These are phyloP conservation scores for Tipula vernalis DNA, from an alignment of 2,888 invertebrate species.

Conservation along the genomic window DNA sequence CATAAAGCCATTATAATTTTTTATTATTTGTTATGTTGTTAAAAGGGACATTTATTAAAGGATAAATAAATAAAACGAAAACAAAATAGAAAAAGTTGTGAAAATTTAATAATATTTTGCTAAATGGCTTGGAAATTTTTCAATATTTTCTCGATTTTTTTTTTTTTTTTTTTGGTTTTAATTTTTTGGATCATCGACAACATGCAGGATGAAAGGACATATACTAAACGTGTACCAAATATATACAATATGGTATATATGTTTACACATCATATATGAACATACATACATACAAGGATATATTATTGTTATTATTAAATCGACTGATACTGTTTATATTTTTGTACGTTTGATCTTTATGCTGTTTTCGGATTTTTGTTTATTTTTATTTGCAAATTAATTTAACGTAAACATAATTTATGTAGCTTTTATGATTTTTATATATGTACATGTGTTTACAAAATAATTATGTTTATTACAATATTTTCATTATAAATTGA, in stretches of 20 bases:
- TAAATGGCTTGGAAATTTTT: conserved; percentile 4
- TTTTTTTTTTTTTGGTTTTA: not conserved
- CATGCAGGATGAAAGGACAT: not conserved
- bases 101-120: not conserved
- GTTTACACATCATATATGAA: not conserved
- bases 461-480: not conserved
- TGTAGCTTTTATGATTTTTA: not conserved
- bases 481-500: not conserved
- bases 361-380: not conserved
- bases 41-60: not conserved
- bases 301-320: not conserved
- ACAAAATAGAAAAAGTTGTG: not conserved
- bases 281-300: not conserved
- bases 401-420: not conserved
- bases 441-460: not conserved
- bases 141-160: not conserved
- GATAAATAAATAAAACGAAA: not conserved
- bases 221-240: not conserved
- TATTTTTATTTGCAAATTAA: not conserved
- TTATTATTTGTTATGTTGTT: not conserved
- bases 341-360: not conserved
- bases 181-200: not conserved
- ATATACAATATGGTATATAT: not conserved
- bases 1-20: not conserved
- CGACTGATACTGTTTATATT: not conserved